Evolutionary conservation across 2,888 invertebrate species (phyloP).

Genomic region (Exocentrus adspersus): DNA sequence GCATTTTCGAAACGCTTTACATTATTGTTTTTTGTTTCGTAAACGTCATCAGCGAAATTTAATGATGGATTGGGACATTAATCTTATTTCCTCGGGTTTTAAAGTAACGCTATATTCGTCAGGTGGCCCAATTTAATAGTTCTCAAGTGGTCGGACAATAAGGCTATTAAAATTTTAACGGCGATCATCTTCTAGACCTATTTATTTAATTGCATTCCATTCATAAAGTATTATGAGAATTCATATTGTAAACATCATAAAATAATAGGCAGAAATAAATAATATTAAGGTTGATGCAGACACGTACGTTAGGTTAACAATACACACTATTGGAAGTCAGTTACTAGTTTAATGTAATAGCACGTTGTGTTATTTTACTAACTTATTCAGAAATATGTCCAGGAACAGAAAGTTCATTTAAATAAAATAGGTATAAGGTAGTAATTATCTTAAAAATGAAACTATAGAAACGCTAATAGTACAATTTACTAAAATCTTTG

Average conservation of each 20-base stretch:
- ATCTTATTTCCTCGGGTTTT: conserved; percentile 14
- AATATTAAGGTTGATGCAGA: background rate
- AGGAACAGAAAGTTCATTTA: no score
- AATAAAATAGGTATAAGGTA: no score
- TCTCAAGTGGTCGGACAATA: background rate
- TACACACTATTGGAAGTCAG: background rate
- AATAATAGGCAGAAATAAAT: background rate
- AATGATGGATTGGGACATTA: conserved; percentile 29
- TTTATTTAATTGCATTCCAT: conserved; percentile 24
- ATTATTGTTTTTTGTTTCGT: conserved; percentile 13
- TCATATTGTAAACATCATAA: no score
- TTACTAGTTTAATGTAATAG: no score
- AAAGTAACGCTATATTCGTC: background rate
- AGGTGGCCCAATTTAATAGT: conserved; percentile 9
- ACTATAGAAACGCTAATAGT: no score
- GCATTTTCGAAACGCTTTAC: conserved; percentile 26
- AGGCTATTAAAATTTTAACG: background rate
- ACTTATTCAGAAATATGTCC: no score
- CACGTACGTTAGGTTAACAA: no score
- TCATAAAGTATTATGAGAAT: background rate
- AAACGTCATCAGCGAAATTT: conserved; percentile 30
- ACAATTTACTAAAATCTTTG: no score
- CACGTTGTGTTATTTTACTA: no score
- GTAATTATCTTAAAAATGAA: no score
- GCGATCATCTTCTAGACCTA: background rate